phyloP scores from a whole-genome alignment of 2,113 vertebrate species.

The Platysteira castanea region DNA sequence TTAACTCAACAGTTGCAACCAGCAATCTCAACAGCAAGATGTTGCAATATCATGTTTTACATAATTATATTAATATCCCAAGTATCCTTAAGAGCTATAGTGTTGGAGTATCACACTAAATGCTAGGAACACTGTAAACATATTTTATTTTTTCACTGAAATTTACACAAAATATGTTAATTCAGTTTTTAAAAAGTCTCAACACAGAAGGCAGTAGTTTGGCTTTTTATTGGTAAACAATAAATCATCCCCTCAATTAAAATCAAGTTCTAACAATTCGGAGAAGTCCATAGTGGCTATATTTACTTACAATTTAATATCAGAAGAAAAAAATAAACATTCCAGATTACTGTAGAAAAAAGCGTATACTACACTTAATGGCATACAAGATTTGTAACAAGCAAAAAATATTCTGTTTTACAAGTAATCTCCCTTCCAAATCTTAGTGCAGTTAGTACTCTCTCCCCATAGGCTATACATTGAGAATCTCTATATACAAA shows the following conservation, averaged over 20 bases:
- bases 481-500: slow-evolving; percentile 58
- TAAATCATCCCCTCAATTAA: slow-evolving; percentile 37
- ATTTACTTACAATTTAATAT: slow-evolving; percentile 23
- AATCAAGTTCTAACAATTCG: slow-evolving; percentile 10
- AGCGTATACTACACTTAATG: neutral
- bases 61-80: neutral
- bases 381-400: slow-evolving; percentile 39
- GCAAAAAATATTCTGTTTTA: slow-evolving; percentile 45
- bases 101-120: neutral
- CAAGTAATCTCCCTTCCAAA: slow-evolving; percentile 33
- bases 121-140: neutral
- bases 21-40: neutral
- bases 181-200: neutral
- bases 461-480: neutral
- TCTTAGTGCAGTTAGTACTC: neutral
- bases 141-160: slow-evolving; percentile 7
- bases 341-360: slow-evolving; percentile 47
- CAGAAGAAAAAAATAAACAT: neutral
- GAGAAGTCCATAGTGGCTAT: neutral
- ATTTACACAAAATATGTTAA: slow-evolving; percentile 46
- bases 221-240: slow-evolving; percentile 54
- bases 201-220: slow-evolving; percentile 30
- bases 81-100: neutral
- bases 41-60: neutral
- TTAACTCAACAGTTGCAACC: neutral